These are phyloP conservation scores for Entomyzon cyanotis DNA, from an alignment of 2,113 vertebrate genomes.

Conservation along the genomic window DNA sequence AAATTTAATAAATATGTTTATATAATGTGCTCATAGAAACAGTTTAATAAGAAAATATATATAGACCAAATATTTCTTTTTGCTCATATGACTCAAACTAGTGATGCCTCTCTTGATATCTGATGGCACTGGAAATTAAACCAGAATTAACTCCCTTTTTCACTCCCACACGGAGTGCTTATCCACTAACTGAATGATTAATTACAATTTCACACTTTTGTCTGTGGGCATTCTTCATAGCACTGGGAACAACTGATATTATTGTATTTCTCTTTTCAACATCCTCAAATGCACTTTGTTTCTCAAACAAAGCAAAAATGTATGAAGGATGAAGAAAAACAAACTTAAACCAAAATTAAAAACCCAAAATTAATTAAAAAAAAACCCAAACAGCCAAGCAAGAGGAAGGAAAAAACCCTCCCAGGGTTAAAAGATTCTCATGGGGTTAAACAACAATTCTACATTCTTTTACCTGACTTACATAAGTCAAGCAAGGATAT, in stretches of 20 bases:
- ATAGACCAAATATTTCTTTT: background rate
- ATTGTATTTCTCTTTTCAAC: background rate
- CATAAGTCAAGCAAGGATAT: background rate
- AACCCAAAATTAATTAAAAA: background rate
- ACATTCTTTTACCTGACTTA: conserved; percentile 11
- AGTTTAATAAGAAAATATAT: background rate
- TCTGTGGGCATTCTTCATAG: background rate
- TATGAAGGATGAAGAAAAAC: background rate
- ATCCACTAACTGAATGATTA: background rate
- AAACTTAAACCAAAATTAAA: too few species aligned
- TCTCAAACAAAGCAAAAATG: background rate
- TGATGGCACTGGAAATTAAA: background rate
- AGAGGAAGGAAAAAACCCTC: fast-evolving
- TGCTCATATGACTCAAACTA: background rate
- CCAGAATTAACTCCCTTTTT: background rate
- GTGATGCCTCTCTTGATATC: background rate
- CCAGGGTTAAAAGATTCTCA: background rate
- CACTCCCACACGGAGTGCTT: background rate
- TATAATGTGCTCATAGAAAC: background rate
- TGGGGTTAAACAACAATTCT: background rate
- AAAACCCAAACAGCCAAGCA: background rate
- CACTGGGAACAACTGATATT: background rate
- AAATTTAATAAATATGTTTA: background rate
- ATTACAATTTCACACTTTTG: background rate
- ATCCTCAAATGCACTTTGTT: background rate